phyloP scores from a whole-genome alignment of 2,113 vertebrate species.

The Oceanodroma tethys region DNA sequence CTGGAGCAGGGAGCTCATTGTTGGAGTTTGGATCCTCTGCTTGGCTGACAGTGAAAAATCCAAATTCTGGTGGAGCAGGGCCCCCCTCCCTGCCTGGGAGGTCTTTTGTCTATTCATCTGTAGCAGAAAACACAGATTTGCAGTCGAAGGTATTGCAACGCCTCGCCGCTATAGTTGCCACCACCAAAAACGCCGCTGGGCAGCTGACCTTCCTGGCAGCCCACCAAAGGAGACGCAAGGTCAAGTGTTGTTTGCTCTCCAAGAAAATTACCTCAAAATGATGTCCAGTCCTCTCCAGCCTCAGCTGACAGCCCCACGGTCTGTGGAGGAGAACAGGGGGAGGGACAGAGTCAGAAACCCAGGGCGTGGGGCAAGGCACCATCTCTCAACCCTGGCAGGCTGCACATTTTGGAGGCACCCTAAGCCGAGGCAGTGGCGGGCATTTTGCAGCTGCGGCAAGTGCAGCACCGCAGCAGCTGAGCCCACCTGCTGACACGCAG shows the following conservation, averaged over 20 bases:
- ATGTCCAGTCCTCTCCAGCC: background rate
- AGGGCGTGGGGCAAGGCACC: background rate
- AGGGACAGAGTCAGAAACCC: background rate
- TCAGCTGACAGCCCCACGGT: background rate
- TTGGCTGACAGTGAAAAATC: slow-evolving; percentile 69
- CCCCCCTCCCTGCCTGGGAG: background rate
- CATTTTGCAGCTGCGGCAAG: background rate
- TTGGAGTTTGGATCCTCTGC: slow-evolving; percentile 58
- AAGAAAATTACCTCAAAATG: background rate
- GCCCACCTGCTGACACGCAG: background rate
- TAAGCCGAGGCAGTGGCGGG: background rate
- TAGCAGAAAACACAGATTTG: background rate
- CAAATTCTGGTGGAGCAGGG: slow-evolving; percentile 25
- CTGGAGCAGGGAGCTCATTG: slow-evolving; percentile 65
- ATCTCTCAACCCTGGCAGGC: background rate
- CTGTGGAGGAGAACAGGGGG: background rate
- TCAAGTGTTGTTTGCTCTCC: background rate
- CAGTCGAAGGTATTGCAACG: background rate
- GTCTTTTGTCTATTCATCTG: slow-evolving; percentile 27
- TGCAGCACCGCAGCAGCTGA: background rate
- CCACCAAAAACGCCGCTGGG: background rate
- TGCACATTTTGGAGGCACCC: background rate
- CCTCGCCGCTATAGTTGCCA: background rate
- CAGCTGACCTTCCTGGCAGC: background rate
- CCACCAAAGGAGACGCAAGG: background rate